Percentiles rank a stretch among this genome's conserved stretches.
Conservation (phyloP, 2,797 vertebrate species). For the Fistularia commersonii region DNA sequence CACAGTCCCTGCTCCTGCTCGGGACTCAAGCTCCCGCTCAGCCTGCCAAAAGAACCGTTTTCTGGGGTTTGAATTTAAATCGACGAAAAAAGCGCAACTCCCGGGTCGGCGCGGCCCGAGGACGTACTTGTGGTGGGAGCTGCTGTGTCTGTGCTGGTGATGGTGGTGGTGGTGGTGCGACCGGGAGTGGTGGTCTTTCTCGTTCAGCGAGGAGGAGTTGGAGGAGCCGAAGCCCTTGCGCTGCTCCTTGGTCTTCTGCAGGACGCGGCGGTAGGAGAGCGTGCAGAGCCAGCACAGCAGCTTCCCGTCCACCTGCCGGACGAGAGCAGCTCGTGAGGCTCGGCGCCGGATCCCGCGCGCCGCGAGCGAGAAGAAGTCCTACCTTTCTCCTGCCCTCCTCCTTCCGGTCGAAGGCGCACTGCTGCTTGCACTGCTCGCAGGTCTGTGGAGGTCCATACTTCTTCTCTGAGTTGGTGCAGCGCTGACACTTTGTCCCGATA, state of each 20-base stretch:
- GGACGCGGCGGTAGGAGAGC: conserved; percentile 94
- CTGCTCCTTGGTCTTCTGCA: conserved; percentile 99
- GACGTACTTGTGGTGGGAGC: conserved; percentile 91
- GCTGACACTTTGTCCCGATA: conserved; percentile 98
- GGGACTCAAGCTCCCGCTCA: conserved; percentile 91
- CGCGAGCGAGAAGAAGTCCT: too few species aligned
- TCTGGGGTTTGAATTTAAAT: too few species aligned
- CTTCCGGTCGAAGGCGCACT: conserved; percentile 96
- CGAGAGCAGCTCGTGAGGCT: conserved; percentile 6
- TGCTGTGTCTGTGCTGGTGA: conserved; percentile 86
- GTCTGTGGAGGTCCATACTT: conserved; percentile 98
- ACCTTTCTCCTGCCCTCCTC: conserved; percentile 97
- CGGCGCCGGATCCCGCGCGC: too few species aligned
- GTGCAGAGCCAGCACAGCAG: conserved; percentile 98
- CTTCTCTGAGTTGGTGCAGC: conserved; percentile 98
- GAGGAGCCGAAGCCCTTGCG: conserved; percentile 94
- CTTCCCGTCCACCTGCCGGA: conserved; percentile 91
- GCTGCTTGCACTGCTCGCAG: conserved; percentile 97
- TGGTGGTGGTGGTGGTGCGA: conserved; percentile 83
- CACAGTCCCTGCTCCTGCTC: conserved; percentile 97
- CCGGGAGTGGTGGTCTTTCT: conserved; percentile 94
- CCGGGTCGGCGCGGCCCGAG: background rate
- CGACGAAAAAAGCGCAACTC: too few species aligned
- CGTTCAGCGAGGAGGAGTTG: conserved; percentile 90
- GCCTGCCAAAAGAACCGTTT: conserved; percentile 83